Evolutionary conservation across 2,888 invertebrate genomes (phyloP), one percentile per base, ranked within the genome.

Genomic region (Stenodera caucasica): DNA sequence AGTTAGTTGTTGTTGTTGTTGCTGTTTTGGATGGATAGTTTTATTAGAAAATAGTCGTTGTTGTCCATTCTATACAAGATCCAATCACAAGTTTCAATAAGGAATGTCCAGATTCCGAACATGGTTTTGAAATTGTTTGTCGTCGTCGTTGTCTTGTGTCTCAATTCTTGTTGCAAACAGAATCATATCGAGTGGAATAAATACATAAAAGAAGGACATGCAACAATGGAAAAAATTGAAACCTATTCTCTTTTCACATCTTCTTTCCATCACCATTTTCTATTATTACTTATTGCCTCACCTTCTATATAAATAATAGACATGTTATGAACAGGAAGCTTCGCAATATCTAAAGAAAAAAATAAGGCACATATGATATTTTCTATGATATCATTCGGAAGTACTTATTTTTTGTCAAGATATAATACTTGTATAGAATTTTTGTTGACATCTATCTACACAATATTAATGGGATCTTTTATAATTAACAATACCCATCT

Each of bases 121-220:
- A 61, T 61, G 63, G 63, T 58, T 59, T 52, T 59, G 65, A 65
- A 65, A 67, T 67, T 67, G 65, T 67, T 65, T 65, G 67, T 60
- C 61, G 57, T 63, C 63, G 26, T 5, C 5, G 26, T 26, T 26
- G 26, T 63, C 59, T 60, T 62, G 60, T 61, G 57, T 67, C 64
- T 64, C 67, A 64, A 67, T 67, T 65, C 57, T 65, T 63, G 61
- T 60, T 57, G 61, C 61, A 60, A 64, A 66, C 61, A 63, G 66
- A 61, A 66, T 57, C 58, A 64, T 63, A 60, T 58, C 61, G 57
- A 61, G 51, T 52, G 57, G 63, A 61, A 45, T 45, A 60, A 60
- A 60, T n/a, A 33, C n/a, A 14, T 35, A 15, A 8, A 15, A 37
- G 37, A 63, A 49, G 52, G 61, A 53, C 61, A 63, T 57, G 59